These are phyloP conservation scores for Branchellion lobata DNA, from an alignment of 2,888 invertebrate species.

Conservation along the genomic window DNA sequence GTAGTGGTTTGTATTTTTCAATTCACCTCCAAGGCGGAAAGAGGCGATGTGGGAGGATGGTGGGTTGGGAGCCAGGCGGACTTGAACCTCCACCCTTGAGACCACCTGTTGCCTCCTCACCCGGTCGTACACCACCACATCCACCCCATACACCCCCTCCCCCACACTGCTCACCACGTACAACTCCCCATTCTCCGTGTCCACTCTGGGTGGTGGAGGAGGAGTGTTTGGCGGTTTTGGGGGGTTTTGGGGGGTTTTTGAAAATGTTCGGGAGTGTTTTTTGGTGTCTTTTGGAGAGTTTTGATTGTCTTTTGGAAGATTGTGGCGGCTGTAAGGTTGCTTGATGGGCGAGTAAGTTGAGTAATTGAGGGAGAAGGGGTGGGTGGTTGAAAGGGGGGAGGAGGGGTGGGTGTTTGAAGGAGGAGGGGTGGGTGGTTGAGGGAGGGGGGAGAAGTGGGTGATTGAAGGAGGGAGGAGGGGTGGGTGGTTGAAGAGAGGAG, in stretches of 20 bases:
- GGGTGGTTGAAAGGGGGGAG: too few species aligned
- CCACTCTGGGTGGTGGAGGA: conserved; percentile 64
- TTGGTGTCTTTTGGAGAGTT: not conserved
- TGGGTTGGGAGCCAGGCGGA: conserved; percentile 90
- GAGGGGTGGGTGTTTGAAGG: not conserved
- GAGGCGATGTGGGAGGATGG: conserved; percentile 94
- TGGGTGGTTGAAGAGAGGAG: not conserved
- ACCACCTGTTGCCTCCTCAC: conserved; percentile 76
- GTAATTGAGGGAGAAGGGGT: not conserved
- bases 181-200: conserved; percentile 90
- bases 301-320: too few species aligned
- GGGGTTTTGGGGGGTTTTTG: not conserved
- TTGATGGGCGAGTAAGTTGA: not conserved
- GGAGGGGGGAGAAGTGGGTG: not conserved
- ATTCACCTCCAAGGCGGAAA: conserved; percentile 70
- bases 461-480: not conserved
- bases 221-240: conserved; percentile 1
- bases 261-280: too few species aligned
- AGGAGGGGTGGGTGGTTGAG: not conserved
- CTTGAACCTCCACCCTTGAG: conserved; percentile 71
- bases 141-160: conserved; percentile 79
- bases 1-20: too few species aligned
- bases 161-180: conserved; percentile 89
- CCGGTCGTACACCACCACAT: conserved; percentile 82
- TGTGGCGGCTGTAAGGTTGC: not conserved